phyloP scores from a whole-genome alignment of 2,113 vertebrate genomes.

The Ammodytes marinus region DNA sequence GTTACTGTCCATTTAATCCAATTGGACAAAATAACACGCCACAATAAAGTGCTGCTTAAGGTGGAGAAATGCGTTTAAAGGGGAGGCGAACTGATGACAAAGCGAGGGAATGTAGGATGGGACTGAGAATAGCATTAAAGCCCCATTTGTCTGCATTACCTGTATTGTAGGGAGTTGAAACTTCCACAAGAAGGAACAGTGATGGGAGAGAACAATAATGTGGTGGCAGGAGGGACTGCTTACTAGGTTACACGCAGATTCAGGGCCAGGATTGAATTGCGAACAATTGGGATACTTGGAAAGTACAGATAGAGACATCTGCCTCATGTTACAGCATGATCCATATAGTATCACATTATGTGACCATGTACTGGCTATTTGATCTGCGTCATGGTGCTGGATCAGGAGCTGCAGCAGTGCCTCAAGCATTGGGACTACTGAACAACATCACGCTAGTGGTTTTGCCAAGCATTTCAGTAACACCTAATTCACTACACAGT shows the following conservation, averaged over 20 bases:
- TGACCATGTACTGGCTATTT: slow-evolving; percentile 62
- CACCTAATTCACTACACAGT: background rate
- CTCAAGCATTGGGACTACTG: slow-evolving; percentile 12
- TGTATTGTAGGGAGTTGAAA: slow-evolving; percentile 69
- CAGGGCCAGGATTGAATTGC: slow-evolving; percentile 77
- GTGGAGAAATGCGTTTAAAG: slow-evolving; percentile 82
- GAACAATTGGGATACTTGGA: slow-evolving; percentile 71
- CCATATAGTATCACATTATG: slow-evolving; percentile 68
- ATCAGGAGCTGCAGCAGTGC: slow-evolving; percentile 18
- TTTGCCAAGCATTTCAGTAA: slow-evolving; percentile 10
- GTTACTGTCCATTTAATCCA: slow-evolving; percentile 82
- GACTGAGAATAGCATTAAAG: slow-evolving; percentile 82
- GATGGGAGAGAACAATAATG: slow-evolving; percentile 80
- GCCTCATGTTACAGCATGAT: slow-evolving; percentile 78
- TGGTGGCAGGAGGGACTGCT: slow-evolving; percentile 78
- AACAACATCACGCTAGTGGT: slow-evolving; percentile 2
- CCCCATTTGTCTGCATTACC: slow-evolving; percentile 85
- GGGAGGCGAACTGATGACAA: slow-evolving; percentile 80
- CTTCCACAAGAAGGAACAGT: slow-evolving; percentile 70
- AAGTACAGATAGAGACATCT: slow-evolving; percentile 71
- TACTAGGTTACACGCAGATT: slow-evolving; percentile 77
- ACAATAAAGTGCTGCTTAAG: slow-evolving; percentile 89
- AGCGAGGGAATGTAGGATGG: slow-evolving; percentile 80
- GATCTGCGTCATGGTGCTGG: slow-evolving; percentile 52
- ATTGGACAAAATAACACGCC: slow-evolving; percentile 86